These are phyloP conservation scores for Bombyx mori DNA, from an alignment of 1,140 invertebrate genomes.

Conservation along the genomic window DNA sequence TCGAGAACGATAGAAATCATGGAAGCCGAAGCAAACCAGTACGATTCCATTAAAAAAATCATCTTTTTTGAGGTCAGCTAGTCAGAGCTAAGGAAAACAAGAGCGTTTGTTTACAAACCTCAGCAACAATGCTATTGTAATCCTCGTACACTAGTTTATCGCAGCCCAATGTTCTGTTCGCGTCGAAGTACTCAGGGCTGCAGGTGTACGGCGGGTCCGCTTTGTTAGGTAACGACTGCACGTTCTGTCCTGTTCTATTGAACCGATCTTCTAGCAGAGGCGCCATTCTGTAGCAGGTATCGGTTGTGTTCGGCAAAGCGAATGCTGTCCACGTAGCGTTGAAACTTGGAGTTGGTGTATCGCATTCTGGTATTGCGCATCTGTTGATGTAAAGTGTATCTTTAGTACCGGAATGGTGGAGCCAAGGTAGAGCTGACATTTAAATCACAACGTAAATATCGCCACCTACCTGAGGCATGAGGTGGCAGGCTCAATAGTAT, in stretches of 20 bases:
- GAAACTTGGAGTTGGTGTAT: constrained; percentile 19
- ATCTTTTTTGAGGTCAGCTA: neutral
- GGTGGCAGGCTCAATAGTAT: too few species aligned
- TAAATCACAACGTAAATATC: too few species aligned
- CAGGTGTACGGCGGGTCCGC: constrained; percentile 15
- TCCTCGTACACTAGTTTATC: constrained; percentile 42
- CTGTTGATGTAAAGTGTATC: constrained; percentile 19
- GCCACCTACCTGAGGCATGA: too few species aligned
- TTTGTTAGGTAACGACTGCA: neutral
- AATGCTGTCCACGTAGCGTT: constrained; percentile 34
- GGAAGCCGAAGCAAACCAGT: too few species aligned
- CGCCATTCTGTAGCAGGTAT: constrained; percentile 25
- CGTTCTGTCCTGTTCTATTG: constrained; percentile 7
- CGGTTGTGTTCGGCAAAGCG: constrained; percentile 21
- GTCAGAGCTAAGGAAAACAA: neutral
- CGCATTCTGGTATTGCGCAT: constrained; percentile 45
- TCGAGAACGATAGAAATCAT: too few species aligned
- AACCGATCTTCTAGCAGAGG: constrained; percentile 1
- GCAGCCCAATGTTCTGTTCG: constrained; percentile 28
- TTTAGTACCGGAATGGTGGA: too few species aligned
- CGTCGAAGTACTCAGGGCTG: constrained; percentile 22
- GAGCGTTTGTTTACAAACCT: constrained; percentile 28
- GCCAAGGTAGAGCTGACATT: too few species aligned
- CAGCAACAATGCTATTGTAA: constrained; percentile 53
- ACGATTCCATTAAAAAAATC: neutral